phyloP scores from a whole-genome alignment of 2,797 vertebrate species.

The Gephyroberyx darwinii region DNA sequence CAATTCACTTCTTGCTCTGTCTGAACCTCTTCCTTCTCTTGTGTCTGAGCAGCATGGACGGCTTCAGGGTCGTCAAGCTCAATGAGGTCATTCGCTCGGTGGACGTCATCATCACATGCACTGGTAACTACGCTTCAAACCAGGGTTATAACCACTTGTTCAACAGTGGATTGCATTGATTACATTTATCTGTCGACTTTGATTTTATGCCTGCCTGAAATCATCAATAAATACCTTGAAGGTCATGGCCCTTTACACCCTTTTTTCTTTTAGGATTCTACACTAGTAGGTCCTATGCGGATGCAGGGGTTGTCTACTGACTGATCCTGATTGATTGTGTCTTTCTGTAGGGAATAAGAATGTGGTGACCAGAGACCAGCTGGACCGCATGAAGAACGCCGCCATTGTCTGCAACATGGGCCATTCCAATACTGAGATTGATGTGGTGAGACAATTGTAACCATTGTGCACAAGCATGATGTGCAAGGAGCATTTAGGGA shows the following conservation, averaged over 20 bases:
- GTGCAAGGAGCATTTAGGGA: background rate
- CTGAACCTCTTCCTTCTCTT: conserved; percentile 18
- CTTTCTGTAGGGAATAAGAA: conserved; percentile 90
- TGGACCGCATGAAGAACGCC: conserved; percentile 96
- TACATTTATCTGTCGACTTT: conserved; percentile 8
- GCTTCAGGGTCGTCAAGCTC: conserved; percentile 94
- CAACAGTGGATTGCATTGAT: background rate
- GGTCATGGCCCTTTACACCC: background rate
- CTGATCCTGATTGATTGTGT: conserved; percentile 8
- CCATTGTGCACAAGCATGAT: background rate
- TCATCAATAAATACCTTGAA: conserved; percentile 5
- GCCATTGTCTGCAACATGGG: conserved; percentile 97
- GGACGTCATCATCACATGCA: conserved; percentile 95
- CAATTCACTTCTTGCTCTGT: background rate
- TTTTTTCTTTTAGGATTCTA: background rate
- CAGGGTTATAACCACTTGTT: background rate
- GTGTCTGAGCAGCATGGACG: conserved; percentile 89
- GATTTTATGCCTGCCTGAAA: conserved; percentile 1
- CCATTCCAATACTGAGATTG: conserved; percentile 96
- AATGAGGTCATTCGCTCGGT: conserved; percentile 93
- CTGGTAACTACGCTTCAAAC: conserved; percentile 79
- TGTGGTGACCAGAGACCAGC: conserved; percentile 93
- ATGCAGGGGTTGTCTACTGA: background rate
- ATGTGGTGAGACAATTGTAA: conserved; percentile 85
- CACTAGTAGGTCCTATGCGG: background rate